Conservation (phyloP, 2,888 invertebrate genomes). For the Acanthosepion lycidas region DNA sequence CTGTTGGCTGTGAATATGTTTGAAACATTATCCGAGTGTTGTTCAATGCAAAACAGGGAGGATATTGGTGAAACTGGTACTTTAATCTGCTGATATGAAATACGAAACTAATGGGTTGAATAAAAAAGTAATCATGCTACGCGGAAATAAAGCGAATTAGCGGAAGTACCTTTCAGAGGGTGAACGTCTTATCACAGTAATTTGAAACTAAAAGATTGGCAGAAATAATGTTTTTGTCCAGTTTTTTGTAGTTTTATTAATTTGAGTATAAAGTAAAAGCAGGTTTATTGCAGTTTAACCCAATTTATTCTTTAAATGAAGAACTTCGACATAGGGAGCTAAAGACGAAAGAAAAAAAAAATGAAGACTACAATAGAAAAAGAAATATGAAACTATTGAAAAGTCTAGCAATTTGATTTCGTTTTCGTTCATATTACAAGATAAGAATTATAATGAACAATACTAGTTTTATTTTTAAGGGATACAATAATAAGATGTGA, state of each 20-base stretch:
- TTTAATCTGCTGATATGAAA: neutral
- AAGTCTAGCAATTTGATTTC: too few relatives aligned
- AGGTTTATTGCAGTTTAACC: neutral
- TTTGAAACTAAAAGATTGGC: neutral
- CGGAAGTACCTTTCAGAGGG: neutral
- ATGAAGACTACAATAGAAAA: too few relatives aligned
- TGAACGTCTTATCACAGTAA: neutral
- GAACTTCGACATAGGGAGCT: too few relatives aligned
- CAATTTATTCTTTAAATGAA: too few relatives aligned
- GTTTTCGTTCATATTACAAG: too few relatives aligned
- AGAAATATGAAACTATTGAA: too few relatives aligned
- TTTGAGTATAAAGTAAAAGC: neutral
- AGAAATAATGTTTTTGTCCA: neutral
- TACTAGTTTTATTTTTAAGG: too few relatives aligned
- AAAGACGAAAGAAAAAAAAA: too few relatives aligned
- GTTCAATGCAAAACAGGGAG: neutral
- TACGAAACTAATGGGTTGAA: neutral
- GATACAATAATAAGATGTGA: too few relatives aligned
- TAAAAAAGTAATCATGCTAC: neutral
- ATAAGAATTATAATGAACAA: too few relatives aligned
- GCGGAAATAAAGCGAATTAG: neutral
- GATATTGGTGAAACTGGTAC: neutral
- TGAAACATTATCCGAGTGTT: neutral
- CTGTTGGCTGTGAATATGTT: neutral
- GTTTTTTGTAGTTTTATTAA: neutral